Conservation (phyloP, 2,888 invertebrate species). For the Orthonevra nobilis region DNA sequence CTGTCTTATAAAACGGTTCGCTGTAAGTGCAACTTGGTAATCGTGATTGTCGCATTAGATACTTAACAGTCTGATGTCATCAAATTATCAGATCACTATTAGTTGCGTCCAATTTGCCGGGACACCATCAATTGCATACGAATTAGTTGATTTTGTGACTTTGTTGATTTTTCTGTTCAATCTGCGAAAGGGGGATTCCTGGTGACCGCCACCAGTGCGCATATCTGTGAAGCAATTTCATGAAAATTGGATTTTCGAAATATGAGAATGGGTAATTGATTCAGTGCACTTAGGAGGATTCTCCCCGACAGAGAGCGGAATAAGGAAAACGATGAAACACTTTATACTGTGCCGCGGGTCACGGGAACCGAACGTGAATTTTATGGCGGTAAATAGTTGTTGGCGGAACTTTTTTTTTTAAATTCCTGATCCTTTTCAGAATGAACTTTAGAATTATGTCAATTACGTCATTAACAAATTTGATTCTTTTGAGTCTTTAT, state of each 20-base stretch:
- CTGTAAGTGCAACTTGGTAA: conserved; percentile 1
- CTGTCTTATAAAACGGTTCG: background rate
- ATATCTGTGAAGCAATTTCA: conserved; percentile 3
- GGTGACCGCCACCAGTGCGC: background rate
- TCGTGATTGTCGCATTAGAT: background rate
- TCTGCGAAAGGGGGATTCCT: background rate
- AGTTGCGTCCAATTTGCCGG: background rate
- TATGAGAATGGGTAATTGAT: background rate
- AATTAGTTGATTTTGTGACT: conserved; percentile 28
- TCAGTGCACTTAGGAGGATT: conserved; percentile 15
- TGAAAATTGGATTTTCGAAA: conserved; percentile 8
- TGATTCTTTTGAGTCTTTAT: no score
- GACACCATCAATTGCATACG: conserved; percentile 27
- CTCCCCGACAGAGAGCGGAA: no score
- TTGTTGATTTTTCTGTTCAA: background rate
- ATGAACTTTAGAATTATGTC: no score
- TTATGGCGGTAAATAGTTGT: no score
- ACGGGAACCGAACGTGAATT: no score
- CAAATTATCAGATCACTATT: conserved; percentile 26
- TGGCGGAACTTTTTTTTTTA: no score
- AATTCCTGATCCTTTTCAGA: no score
- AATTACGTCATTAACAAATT: no score
- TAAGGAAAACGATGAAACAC: no score
- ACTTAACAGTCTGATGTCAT: conserved; percentile 27
- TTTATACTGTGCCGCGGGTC: no score